Percentiles rank a stretch among this genome's conserved stretches.
Evolutionary conservation across 2,888 invertebrate genomes (phyloP).

Genomic region (Rhorus exstirpatorius): DNA sequence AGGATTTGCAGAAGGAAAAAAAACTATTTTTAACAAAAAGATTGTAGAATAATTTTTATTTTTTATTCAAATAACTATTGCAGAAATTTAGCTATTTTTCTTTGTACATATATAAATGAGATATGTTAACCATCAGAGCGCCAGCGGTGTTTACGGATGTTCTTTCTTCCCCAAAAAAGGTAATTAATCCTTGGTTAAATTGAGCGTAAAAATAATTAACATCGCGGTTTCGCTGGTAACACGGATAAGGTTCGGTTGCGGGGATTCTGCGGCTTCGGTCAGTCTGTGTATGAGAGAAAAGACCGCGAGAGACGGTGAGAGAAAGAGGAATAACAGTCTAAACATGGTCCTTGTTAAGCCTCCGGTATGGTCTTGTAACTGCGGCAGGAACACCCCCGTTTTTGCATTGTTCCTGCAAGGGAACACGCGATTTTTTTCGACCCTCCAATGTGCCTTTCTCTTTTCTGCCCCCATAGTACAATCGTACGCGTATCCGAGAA

Average conservation of each 20-base stretch:
- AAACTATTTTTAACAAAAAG: too few relatives aligned
- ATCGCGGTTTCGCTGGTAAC: constrained; percentile 61
- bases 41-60: too few relatives aligned
- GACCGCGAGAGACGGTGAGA: constrained; percentile 20
- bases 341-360: constrained; percentile 82
- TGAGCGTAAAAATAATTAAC: constrained; percentile 79
- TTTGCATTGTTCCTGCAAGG: constrained; percentile 77
- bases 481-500: constrained; percentile 41
- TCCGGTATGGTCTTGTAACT: constrained; percentile 77
- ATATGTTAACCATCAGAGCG: too few relatives aligned
- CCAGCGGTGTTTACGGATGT: too few relatives aligned
- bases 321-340: constrained; percentile 70
- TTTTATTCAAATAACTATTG: too few relatives aligned
- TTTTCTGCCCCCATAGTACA: constrained; percentile 1
- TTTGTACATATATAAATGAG: too few relatives aligned
- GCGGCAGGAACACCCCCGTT: constrained; percentile 74
- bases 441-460: not conserved
- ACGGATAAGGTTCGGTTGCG: constrained; percentile 32
- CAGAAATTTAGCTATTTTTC: too few relatives aligned
- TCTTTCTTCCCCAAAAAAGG: constrained; percentile 64
- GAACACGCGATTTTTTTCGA: constrained; percentile 71
- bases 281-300: not conserved
- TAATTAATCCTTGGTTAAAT: constrained; percentile 69
- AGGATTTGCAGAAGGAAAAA: too few relatives aligned
- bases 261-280: constrained; percentile 25